Conservation (phyloP, 2,113 vertebrate genomes). For the Eulacestoma nigropectus region DNA sequence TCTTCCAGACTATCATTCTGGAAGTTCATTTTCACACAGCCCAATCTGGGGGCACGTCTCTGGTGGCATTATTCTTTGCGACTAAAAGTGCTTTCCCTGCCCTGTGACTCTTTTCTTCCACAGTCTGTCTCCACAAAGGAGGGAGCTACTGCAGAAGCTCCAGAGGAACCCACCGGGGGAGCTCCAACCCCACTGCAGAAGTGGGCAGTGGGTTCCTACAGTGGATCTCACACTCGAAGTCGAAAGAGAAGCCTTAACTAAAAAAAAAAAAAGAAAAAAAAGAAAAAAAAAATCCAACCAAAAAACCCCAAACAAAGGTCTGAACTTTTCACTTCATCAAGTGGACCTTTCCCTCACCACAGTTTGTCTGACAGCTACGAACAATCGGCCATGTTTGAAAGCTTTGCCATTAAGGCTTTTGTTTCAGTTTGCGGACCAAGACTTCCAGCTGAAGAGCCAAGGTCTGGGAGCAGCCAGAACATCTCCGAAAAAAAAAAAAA, state of each 20-base stretch:
- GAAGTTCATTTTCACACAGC: not conserved
- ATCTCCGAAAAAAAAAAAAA: not conserved
- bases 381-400: not conserved
- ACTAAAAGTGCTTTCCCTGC: not conserved
- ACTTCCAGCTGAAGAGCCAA: not conserved
- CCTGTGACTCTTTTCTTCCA: not conserved
- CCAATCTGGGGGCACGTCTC: not conserved
- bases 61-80: not conserved
- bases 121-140: not conserved
- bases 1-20: not conserved
- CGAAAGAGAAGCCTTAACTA: not conserved
- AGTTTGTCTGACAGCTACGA: not conserved
- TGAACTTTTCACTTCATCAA: not conserved
- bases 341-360: not conserved
- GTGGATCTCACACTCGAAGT: rapidly evolving
- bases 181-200: not conserved
- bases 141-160: not conserved
- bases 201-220: not conserved
- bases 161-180: rapidly evolving
- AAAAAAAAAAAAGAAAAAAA: too few species aligned
- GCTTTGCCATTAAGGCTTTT: not conserved
- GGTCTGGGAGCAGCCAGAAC: not conserved
- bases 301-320: too few species aligned
- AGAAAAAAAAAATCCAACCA: not conserved
- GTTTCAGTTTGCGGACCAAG: not conserved